phyloP scores from a whole-genome alignment of 1,140 invertebrate species.

The Drosophila santomea region DNA sequence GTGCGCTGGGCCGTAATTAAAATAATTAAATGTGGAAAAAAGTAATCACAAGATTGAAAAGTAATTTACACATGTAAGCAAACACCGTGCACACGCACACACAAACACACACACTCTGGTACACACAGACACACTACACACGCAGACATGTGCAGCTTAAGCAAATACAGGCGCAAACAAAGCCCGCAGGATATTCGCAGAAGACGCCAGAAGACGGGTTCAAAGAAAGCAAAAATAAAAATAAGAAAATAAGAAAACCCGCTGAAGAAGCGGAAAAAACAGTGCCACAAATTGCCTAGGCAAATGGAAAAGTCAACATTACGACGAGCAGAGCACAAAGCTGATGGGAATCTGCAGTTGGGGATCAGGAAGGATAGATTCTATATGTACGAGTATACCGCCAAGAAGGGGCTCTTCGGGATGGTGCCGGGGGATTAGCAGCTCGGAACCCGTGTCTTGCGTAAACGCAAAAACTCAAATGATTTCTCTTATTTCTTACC shows the following conservation, averaged over 20 bases:
- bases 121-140: slow-evolving; percentile 18
- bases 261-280: slow-evolving; percentile 41
- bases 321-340: slow-evolving; percentile 27
- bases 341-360: slow-evolving; percentile 14
- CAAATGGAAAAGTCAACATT: slow-evolving; percentile 80
- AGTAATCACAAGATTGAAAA: slow-evolving; percentile 83
- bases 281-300: slow-evolving; percentile 72
- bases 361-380: slow-evolving; percentile 11
- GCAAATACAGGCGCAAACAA: slow-evolving; percentile 72
- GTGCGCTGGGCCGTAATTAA: slow-evolving; percentile 73
- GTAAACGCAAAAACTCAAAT: slow-evolving; percentile 72
- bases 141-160: slow-evolving; percentile 39
- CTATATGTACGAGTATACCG: not conserved
- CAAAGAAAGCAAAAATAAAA: slow-evolving; percentile 41
- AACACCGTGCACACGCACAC: slow-evolving; percentile 55
- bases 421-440: slow-evolving; percentile 44
- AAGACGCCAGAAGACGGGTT: slow-evolving; percentile 40
- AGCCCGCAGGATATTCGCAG: slow-evolving; percentile 69
- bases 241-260: slow-evolving; percentile 33
- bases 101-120: slow-evolving; percentile 14
- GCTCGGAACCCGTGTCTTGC: slow-evolving; percentile 34
- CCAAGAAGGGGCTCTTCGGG: not conserved
- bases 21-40: slow-evolving; percentile 82
- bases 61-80: slow-evolving; percentile 83
- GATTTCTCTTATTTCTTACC: slow-evolving; percentile 79